Base-by-base conservation (phyloP, 2,113 vertebrate genomes). In the Vulpes vulpes region DNA sequence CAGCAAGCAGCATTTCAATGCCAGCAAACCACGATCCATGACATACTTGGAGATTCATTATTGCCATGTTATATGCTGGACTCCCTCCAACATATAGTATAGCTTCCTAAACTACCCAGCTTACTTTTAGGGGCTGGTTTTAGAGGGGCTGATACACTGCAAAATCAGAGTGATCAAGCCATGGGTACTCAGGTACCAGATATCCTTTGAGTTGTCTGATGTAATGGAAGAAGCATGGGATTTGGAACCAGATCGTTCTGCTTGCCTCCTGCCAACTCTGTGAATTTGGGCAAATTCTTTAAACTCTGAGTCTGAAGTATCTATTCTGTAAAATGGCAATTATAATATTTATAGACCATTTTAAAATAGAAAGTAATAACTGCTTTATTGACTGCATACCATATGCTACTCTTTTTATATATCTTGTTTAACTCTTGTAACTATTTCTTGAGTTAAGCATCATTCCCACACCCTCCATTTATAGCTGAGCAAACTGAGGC, bases 401-500 rank as follows among this genome's bases (percentile, higher is more conserved):
- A 59, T 17, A 53, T 17, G 22, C 55, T 67, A 88, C 5, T 35
- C 27, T 93, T 27, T 43, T 73, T 38, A 88, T 15, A 11, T 67
- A 38, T 59, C 55, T 73, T 91, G 57, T 90, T 95, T 59, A 89
- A 59, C n/a, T 8, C 51, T 93, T 71, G 17, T 14, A 55, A 65
- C 43, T 62, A 27, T 22, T 64, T 27, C 57, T 71, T 57, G 35
- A 95, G 17, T 30, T 89, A 43, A 85, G n/a, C 35, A 38, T 43
- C 69, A 80, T 74, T 86, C 19, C n/a, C 53, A 79, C 10, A 55
- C 14, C 19, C 25, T 67, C 15, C 35, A 62, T 90, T 86, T 78
- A 73, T 6, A 96, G 20, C 43, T 74, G 22, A 92, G 59, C 69
- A 95, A 94, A 80, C 80, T 55, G 43, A 90, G 62, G 23, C 16